phyloP scores from a whole-genome alignment of 2,113 vertebrate genomes.

The Larimichthys polyactis region DNA sequence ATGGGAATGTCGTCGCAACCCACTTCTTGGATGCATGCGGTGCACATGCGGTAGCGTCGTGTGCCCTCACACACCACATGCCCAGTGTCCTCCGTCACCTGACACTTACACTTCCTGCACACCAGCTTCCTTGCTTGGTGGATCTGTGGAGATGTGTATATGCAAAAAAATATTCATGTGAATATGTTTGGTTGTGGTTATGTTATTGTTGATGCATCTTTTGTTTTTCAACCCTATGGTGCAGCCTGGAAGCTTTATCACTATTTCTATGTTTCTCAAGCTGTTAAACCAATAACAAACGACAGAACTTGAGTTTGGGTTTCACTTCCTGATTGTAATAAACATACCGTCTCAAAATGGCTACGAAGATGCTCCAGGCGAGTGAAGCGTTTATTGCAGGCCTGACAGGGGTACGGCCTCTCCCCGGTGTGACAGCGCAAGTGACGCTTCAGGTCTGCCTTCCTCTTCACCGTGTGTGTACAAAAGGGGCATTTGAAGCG shows the following conservation, averaged over 20 bases:
- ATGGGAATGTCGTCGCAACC: constrained; percentile 90
- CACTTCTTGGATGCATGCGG: constrained; percentile 91
- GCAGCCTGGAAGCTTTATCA: not conserved
- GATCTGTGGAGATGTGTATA: constrained; percentile 84
- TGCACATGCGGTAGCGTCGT: constrained; percentile 93
- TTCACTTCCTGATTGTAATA: not conserved
- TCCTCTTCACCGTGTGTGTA: constrained; percentile 97
- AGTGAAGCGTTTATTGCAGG: constrained; percentile 96
- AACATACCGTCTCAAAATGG: constrained; percentile 94
- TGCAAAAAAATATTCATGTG: not conserved
- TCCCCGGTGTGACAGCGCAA: constrained; percentile 97
- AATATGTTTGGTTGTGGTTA: not conserved
- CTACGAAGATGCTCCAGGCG: constrained; percentile 96
- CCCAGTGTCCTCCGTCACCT: constrained; percentile 93
- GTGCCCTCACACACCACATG: constrained; percentile 96
- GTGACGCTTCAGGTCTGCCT: constrained; percentile 97
- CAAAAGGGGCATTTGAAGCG: constrained; percentile 98
- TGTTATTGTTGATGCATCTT: not conserved
- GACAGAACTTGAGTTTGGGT: not conserved
- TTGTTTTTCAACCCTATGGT: not conserved
- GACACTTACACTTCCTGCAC: constrained; percentile 96
- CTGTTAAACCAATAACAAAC: not conserved
- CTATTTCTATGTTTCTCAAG: not conserved
- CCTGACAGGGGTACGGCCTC: constrained; percentile 95
- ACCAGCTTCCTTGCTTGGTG: constrained; percentile 97